Percentiles rank a stretch among this genome's conserved stretches.
Evolutionary conservation across 35 echinoderm and acorn worm species (phyloP).

Genomic region (Ophioderma brevispina): DNA sequence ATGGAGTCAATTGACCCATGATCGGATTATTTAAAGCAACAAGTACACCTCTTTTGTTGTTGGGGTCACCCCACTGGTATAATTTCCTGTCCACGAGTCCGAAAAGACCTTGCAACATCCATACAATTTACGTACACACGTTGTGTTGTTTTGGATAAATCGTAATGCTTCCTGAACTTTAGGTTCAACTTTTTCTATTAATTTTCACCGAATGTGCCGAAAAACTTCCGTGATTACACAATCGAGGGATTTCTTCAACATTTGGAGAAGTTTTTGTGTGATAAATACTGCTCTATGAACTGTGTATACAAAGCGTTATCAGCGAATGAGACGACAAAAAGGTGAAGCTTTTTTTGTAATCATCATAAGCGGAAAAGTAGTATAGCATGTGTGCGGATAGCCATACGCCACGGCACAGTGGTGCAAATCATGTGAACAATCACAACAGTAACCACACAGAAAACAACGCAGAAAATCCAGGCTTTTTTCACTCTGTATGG

Average conservation of each 20-base stretch:
- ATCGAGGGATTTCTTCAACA: neutral
- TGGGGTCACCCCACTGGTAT: neutral
- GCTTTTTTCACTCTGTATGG: neutral
- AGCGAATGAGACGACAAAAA: neutral
- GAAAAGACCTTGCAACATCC: constrained; percentile 8
- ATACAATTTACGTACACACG: neutral
- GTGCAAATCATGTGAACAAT: constrained; percentile 7
- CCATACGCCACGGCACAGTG: neutral
- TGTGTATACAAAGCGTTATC: neutral
- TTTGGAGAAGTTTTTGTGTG: neutral
- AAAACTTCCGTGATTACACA: neutral
- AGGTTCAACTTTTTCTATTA: neutral
- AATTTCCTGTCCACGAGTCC: neutral
- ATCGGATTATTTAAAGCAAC: neutral
- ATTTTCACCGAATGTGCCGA: neutral
- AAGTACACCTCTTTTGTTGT: neutral
- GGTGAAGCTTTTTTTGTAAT: neutral
- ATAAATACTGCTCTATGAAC: neutral
- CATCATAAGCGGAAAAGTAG: neutral
- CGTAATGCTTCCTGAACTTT: neutral
- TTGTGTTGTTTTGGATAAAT: constrained; percentile 3
- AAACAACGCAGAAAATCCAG: neutral
- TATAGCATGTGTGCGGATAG: constrained; percentile 4
- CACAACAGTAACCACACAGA: neutral
- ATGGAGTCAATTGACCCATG: neutral